Evolutionary conservation across 2,888 invertebrate species (phyloP).

Genomic region (Epirrhoe alternata): DNA sequence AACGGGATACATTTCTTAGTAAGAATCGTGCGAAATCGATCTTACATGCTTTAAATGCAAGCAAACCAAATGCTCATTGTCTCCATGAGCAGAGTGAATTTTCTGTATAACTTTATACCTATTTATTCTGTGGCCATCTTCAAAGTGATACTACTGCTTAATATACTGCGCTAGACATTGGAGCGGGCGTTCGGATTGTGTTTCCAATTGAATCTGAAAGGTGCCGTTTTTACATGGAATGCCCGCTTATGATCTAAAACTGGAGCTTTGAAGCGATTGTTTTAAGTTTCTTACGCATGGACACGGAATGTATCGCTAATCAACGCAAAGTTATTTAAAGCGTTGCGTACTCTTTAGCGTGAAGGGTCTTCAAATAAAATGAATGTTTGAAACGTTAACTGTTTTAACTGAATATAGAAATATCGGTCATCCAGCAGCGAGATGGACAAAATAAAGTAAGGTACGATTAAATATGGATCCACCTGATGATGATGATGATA

Average conservation of each 20-base stretch:
- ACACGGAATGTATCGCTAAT: slow-evolving; percentile 7
- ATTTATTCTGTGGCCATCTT: slow-evolving; percentile 57
- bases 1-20: too few relatives aligned
- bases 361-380: neutral
- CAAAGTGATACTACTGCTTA: slow-evolving; percentile 66
- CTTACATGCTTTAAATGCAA: too few relatives aligned
- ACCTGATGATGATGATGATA: too few relatives aligned
- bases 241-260: slow-evolving; percentile 42
- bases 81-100: slow-evolving; percentile 8
- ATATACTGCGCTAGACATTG: slow-evolving; percentile 68
- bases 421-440: too few relatives aligned
- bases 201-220: slow-evolving; percentile 63
- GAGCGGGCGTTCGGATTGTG: slow-evolving; percentile 60
- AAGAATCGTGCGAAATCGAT: too few relatives aligned
- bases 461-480: too few relatives aligned
- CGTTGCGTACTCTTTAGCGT: neutral
- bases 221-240: slow-evolving; percentile 65
- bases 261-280: slow-evolving; percentile 32
- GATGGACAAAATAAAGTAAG: too few relatives aligned
- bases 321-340: neutral
- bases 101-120: neutral
- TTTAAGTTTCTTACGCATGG: slow-evolving; percentile 30
- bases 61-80: too few relatives aligned
- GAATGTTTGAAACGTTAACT: neutral
- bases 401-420: neutral